Base-by-base conservation (phyloP, 2,888 invertebrate genomes). In the Hedya salicella region DNA sequence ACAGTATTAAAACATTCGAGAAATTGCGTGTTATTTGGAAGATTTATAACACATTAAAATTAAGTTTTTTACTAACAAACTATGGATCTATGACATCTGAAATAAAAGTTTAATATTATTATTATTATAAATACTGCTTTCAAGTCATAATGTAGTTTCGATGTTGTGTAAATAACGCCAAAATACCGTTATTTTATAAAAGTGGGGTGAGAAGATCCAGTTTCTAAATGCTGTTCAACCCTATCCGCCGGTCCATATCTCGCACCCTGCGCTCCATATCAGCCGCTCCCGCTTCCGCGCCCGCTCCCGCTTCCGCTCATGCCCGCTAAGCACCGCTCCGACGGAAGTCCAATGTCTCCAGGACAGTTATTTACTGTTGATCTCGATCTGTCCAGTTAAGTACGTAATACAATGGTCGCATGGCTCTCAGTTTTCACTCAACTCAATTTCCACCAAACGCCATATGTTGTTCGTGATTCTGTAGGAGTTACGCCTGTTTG, bases 291-390 rank as follows among this genome's bases (percentile, higher is more conserved):
- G 65, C 60, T 19, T 13, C 65, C 60, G 65, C 60, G 40, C 66
- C 60, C 53, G 66, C 66, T 54, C 66, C 60, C 53, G 66, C 66
- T 54, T 54, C 66, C 65, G 65, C 65, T 13, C 39, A 52, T 59
- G 64, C 50, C 59, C 44, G 59, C 65, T 65, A 65, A 65, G 65
- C 59, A 64, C 63, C 63, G 42, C 56, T 49, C 42, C 19, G 59
- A 36, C 59, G 66, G 66, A 66, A 66, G 61, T 25, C 60, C 66
- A 61, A 36, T 60, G 59, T 66, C 66, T 66, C 48, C 52, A 60
- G 60, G 65, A 60, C 66, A 61, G 66, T 66, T 66, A 66, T 66
- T 66, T 66, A 66, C 54, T 53, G 66, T 59, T 60, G 61, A 66
- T 66, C 66, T 60, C 66, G 66, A 66, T 66, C 60, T 66, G 60